Base-by-base conservation (phyloP, 2,888 invertebrate species). In the Drosophila setosimentum region DNA sequence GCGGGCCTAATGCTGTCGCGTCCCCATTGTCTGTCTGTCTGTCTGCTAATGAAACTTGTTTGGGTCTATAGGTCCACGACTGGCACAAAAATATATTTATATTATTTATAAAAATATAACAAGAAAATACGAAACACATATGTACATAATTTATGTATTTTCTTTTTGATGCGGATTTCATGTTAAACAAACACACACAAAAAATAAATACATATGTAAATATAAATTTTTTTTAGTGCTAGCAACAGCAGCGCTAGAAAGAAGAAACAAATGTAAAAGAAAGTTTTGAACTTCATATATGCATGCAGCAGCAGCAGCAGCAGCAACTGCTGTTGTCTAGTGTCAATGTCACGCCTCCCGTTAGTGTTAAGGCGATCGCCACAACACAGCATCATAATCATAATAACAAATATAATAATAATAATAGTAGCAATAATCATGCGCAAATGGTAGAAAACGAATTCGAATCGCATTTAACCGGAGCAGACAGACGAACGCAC, bases 281-380 rank as follows among this genome's bases (percentile, higher is more conserved):
- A 86, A 86, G 85, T 89, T 89, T 77, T 61, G 54, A 62, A 50
- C 49, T 45, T 57, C 45, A 58, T 68, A 33, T 67, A 67, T 54
- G 53, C 33, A 33, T 24, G 33, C 32, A 53, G 42, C 24, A 49
- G 51, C 49, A 59, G 60, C 51, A 45, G 29, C 30, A 30, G 45
- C 27, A 40, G 29, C 54, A 29, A 27, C 16, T n/a, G 69, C 66
- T 66, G 66, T 76, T 76, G 68, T 76, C 66, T 80, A 66, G 83
- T 80, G 75, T 85, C 83, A 83, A 85, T 85, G 83, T 88, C 81
- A 83, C 78, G 87, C 89, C 76, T 73, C 76, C 40, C 48, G 58
- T 61, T 32, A 42, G 77, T 42, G 59, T 82, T 65, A 72, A 87
- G 71, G 70, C 68, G 75, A 84, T 85, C 75, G 73, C 62, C 68